Evolutionary conservation across 2,113 vertebrate species (phyloP).

Genomic region (Colistium nudipinnis): DNA sequence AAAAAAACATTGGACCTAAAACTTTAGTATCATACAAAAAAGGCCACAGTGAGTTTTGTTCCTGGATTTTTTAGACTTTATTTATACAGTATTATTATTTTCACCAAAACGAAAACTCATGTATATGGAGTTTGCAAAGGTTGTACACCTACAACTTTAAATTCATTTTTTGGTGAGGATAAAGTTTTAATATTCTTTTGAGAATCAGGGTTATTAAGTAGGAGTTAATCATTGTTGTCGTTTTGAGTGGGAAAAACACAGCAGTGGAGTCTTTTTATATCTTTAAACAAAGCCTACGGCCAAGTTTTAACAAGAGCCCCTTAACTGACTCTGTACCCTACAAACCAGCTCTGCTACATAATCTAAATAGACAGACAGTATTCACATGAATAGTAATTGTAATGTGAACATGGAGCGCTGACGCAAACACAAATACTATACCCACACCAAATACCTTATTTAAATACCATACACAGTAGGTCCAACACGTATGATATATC

Average conservation of each 20-base stretch:
- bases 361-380: not conserved
- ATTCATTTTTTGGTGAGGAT: too few relatives aligned
- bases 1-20: too few relatives aligned
- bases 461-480: slow-evolving; percentile 9
- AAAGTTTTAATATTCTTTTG: too few relatives aligned
- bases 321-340: not conserved
- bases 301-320: not conserved
- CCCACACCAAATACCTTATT: slow-evolving; percentile 4
- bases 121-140: too few relatives aligned
- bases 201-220: too few relatives aligned
- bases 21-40: too few relatives aligned
- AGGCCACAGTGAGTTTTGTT: too few relatives aligned
- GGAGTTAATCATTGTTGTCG: too few relatives aligned
- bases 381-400: not conserved
- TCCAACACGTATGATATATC: slow-evolving; percentile 26
- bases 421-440: not conserved
- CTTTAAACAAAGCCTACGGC: not conserved
- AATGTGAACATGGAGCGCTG: not conserved
- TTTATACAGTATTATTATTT: too few relatives aligned
- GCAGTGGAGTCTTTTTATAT: not conserved
- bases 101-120: too few relatives aligned
- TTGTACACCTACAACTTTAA: too few relatives aligned
- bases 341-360: not conserved
- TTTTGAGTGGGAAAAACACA: not conserved
- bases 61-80: too few relatives aligned